Conservation (phyloP, 2,113 vertebrate species). For the Melanerpes aurifrons region DNA sequence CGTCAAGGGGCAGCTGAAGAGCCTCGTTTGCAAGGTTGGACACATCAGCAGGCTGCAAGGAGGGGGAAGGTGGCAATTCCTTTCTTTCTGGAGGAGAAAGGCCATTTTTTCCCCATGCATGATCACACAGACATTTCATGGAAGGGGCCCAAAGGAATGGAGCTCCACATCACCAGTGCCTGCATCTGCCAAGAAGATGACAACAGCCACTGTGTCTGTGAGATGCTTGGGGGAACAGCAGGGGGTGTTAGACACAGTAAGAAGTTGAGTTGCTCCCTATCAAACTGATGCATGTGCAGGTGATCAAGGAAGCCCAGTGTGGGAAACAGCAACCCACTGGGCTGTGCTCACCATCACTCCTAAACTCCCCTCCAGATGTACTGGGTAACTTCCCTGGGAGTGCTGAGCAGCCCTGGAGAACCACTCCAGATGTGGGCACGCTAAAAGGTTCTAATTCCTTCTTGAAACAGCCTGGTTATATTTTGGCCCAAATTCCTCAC, state of each 20-base stretch:
- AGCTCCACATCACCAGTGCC: background rate
- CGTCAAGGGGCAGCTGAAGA: background rate
- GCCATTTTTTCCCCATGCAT: background rate
- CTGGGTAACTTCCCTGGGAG: background rate
- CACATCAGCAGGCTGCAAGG: background rate
- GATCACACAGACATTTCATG: background rate
- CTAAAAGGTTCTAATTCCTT: background rate
- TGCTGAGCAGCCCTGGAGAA: background rate
- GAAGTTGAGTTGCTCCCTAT: background rate
- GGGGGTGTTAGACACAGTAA: fast-evolving
- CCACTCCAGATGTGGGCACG: fast-evolving
- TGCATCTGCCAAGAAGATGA: background rate
- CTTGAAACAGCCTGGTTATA: background rate
- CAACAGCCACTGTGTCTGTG: background rate
- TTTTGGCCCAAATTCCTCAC: background rate
- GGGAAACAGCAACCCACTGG: background rate
- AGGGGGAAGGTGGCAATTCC: background rate
- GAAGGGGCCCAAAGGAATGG: background rate
- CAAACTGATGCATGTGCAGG: background rate
- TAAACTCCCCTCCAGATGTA: background rate
- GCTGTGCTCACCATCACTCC: background rate
- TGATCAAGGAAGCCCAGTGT: background rate
- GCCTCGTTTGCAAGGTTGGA: background rate
- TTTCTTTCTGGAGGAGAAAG: background rate
- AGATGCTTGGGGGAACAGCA: background rate